Evolutionary conservation across 2,797 vertebrate species (phyloP).

Genomic region (Buphagus erythrorhynchus): DNA sequence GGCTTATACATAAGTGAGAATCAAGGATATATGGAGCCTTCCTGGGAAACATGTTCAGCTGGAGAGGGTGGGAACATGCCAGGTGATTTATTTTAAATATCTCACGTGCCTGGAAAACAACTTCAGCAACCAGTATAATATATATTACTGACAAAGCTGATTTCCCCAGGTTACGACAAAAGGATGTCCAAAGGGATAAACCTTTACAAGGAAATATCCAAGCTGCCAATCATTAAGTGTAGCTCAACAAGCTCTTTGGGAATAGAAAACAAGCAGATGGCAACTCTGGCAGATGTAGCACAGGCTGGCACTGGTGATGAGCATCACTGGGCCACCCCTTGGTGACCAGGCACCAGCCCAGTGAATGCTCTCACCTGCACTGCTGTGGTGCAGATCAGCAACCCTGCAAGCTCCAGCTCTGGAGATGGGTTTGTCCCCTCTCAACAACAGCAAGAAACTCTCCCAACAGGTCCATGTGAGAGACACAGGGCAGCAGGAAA

Average conservation of each 20-base stretch:
- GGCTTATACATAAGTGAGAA: not conserved
- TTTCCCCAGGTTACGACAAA: not conserved
- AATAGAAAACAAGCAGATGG: not conserved
- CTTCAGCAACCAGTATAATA: not conserved
- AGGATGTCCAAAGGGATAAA: not conserved
- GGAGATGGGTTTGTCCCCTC: not conserved
- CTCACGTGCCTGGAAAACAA: not conserved
- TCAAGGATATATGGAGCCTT: not conserved
- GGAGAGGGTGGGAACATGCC: not conserved
- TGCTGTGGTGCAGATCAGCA: accelerated
- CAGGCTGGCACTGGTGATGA: accelerated
- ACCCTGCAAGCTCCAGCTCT: not conserved
- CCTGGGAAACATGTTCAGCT: not conserved
- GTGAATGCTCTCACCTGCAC: accelerated
- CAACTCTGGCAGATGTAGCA: accelerated
- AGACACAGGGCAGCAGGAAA: accelerated
- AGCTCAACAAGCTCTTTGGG: not conserved
- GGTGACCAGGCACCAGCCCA: not conserved
- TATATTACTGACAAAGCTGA: not conserved
- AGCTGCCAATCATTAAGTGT: not conserved
- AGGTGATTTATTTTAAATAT: not conserved
- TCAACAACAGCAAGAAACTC: not conserved
- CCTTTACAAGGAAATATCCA: not conserved
- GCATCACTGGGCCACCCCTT: accelerated
- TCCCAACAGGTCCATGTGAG: no score